A percentile compares a stretch with the other conserved stretches of the same genome.
phyloP scores from a whole-genome alignment of 2,113 vertebrate genomes.

The Oreotrochilus melanogaster region DNA sequence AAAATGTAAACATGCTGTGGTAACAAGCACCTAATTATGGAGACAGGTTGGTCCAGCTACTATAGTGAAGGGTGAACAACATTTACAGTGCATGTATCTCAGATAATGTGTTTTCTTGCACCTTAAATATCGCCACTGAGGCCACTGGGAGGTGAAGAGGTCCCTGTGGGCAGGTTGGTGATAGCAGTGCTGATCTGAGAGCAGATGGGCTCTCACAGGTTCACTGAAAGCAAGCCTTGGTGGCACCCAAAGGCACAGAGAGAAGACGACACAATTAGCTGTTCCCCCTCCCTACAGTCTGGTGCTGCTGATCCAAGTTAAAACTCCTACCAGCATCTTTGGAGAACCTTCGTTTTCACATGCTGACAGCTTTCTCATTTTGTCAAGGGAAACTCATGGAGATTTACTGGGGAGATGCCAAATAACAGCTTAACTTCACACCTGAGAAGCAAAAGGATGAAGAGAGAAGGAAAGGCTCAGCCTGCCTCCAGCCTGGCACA shows the following conservation, averaged over 20 bases:
- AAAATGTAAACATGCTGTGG: conserved; percentile 45
- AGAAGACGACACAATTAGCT: not conserved
- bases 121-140: not conserved
- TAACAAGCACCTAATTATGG: conserved; percentile 31
- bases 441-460: conserved; percentile 56
- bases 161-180: not conserved
- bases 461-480: conserved; percentile 27
- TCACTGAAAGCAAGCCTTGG: not conserved
- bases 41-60: not conserved
- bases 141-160: not conserved
- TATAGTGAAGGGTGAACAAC: not conserved
- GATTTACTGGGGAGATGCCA: conserved; percentile 34
- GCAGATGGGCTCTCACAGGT: not conserved
- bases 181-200: not conserved
- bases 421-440: conserved; percentile 52
- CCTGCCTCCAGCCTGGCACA: not conserved
- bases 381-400: conserved; percentile 2
- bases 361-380: conserved; percentile 1
- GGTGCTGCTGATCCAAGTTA: conserved; percentile 3
- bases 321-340: conserved; percentile 5
- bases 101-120: not conserved
- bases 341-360: not conserved
- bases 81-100: not conserved
- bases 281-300: not conserved
- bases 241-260: not conserved